phyloP scores from a whole-genome alignment of 2,888 invertebrate genomes.

The Lobophora halterata region DNA sequence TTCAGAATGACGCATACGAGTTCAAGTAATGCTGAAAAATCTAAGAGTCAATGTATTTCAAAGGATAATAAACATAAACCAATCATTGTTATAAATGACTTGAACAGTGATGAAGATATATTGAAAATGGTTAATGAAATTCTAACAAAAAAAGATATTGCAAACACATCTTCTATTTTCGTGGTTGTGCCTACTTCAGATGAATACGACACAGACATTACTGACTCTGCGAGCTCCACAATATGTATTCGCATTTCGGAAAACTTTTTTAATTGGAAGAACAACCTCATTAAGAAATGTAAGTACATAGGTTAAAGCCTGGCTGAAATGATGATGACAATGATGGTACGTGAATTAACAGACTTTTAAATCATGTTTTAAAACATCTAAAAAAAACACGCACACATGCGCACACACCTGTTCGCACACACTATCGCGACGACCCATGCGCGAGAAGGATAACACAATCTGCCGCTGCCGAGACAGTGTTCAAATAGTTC shows the following conservation, averaged over 20 bases:
- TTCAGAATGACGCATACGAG: slow-evolving; percentile 29
- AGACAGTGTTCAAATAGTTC: too few species aligned
- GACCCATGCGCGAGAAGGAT: too few species aligned
- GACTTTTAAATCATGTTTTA: too few species aligned
- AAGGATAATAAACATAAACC: slow-evolving; percentile 16
- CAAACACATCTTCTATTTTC: slow-evolving; percentile 42
- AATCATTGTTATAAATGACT: slow-evolving; percentile 35
- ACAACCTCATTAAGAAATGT: slow-evolving; percentile 22
- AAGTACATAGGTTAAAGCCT: too few species aligned
- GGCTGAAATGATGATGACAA: too few species aligned
- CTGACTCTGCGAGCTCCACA: slow-evolving; percentile 35
- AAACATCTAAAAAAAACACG: too few species aligned
- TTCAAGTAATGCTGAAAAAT: neutral
- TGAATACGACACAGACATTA: slow-evolving; percentile 30
- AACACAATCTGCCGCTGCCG: too few species aligned
- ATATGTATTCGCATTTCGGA: slow-evolving; percentile 42
- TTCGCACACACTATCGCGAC: too few species aligned
- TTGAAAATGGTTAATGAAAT: slow-evolving; percentile 37
- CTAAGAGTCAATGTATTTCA: slow-evolving; percentile 1
- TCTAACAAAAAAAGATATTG: slow-evolving; percentile 30
- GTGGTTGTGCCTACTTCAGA: slow-evolving; percentile 45
- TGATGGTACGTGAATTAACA: neutral
- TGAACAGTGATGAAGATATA: slow-evolving; percentile 33
- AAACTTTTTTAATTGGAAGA: slow-evolving; percentile 29
- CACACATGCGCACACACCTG: too few species aligned